These are phyloP conservation scores for Notospermus geniculatus DNA, from an alignment of 1,140 invertebrate genomes.

Conservation along the genomic window DNA sequence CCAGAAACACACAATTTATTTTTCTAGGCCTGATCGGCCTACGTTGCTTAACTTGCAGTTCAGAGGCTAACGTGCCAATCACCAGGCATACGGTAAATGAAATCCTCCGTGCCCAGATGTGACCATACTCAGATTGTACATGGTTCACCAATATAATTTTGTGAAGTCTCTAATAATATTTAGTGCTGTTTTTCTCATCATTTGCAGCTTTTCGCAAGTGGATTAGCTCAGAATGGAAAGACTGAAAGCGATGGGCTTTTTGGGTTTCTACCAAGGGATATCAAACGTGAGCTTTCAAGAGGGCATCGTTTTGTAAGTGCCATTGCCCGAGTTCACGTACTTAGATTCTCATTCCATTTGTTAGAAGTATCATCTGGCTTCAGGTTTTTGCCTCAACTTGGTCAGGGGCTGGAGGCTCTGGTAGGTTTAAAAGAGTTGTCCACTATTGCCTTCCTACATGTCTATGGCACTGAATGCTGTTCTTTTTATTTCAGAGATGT, in stretches of 20 bases:
- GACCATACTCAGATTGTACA: too few relatives aligned
- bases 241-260: conserved; percentile 63
- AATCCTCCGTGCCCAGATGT: too few relatives aligned
- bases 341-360: background rate
- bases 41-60: too few relatives aligned
- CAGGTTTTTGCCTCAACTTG: too few relatives aligned
- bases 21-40: too few relatives aligned
- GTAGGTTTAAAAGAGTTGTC: background rate
- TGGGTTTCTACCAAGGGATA: conserved; percentile 65
- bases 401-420: too few relatives aligned
- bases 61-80: too few relatives aligned
- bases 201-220: conserved; percentile 65
- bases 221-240: conserved; percentile 62
- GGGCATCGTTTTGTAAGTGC: conserved; percentile 60
- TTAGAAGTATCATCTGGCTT: too few relatives aligned
- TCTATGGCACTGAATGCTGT: conserved; percentile 6
- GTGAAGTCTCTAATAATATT: too few relatives aligned
- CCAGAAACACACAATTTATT: too few relatives aligned
- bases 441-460: background rate
- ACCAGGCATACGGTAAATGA: too few relatives aligned
- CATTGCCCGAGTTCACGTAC: background rate
- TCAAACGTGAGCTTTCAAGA: conserved; percentile 62
- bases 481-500: conserved; percentile 59
- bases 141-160: too few relatives aligned
- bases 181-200: conserved; percentile 14